A percentile compares a stretch with the other conserved stretches of the same genome.
These are phyloP conservation scores for Pogona vitticeps DNA, from an alignment of 2,113 vertebrate genomes.

Conservation along the genomic window DNA sequence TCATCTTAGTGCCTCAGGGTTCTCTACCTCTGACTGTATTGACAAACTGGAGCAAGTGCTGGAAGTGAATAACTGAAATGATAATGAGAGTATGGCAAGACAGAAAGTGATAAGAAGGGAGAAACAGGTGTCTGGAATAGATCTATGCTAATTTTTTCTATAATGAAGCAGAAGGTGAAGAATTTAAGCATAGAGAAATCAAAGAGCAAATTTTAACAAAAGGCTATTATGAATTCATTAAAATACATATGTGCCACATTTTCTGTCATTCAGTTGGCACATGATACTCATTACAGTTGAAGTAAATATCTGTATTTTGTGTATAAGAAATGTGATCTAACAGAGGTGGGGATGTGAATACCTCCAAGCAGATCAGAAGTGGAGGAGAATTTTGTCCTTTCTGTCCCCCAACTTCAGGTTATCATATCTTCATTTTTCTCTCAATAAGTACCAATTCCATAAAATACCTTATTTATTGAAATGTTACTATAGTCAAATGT, in stretches of 20 bases:
- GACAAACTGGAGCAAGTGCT: not conserved
- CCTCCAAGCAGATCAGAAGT: not conserved
- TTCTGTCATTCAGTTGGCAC: not conserved
- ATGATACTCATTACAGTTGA: not conserved
- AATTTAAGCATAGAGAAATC: not conserved
- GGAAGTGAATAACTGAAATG: not conserved
- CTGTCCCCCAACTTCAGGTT: not conserved
- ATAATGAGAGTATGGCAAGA: too few species aligned
- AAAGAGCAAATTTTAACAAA: not conserved
- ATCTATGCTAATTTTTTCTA: not conserved
- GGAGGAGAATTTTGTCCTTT: not conserved
- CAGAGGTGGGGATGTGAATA: not conserved
- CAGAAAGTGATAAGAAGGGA: too few species aligned
- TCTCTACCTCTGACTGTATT: not conserved
- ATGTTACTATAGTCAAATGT: not conserved
- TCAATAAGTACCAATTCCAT: not conserved
- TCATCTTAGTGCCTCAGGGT: not conserved
- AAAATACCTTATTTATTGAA: not conserved
- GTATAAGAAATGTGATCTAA: not conserved
- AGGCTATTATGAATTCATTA: not conserved
- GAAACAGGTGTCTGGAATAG: not conserved
- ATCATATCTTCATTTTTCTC: not conserved
- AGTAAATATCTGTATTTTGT: not conserved
- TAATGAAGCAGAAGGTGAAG: not conserved
- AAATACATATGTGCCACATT: not conserved